Evolutionary conservation across 2,888 invertebrate species (phyloP), one percentile per base, ranked within the genome.

Genomic region (Dinocampus coccinellae): DNA sequence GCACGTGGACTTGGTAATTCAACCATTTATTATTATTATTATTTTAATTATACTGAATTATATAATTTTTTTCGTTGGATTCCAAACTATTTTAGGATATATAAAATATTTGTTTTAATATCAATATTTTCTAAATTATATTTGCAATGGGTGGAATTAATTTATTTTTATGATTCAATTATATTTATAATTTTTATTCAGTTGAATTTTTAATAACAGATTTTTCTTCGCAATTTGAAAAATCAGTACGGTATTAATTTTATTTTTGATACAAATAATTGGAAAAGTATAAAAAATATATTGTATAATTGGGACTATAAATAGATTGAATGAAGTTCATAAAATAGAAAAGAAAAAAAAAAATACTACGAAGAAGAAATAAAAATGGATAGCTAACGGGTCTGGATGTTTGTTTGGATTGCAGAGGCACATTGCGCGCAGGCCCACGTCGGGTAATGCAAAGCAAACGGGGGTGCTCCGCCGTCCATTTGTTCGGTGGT

Each of bases 1-100:
- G 97, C 97, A 64, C 91, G 97, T 86, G 97, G 97, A 83, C 90
- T 97, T 90, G 97, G 97, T 97, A 83, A 86, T 86, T 83, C 20
- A 26, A 66, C n/a, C 36, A 26, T 39, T 55, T 24, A 9, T 39
- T 24, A 26, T 34, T 34, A 11, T 16, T 11, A 13, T 16, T 4
- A 13, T 39, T n/a, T 57, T 39, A 64, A 16, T 24, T 20, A 39
- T 58, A 26, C 13, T 36, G 1, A 22, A 60, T 29, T 33, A 13
- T 1, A 29, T 47, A 20, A 22, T 24, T 67, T 26, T 10, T 67
- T 24, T n/a, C 22, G 10, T 47, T 10, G 22, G 2, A 39, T 33
- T 16, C 39, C 3, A 29, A 42, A n/a, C n/a, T 9, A 39, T 24
- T n/a, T 33, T 0, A 39, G 20, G 4, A 20, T 16, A 26, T 10